phyloP scores from a whole-genome alignment of 2,888 invertebrate species.

The Meteorus cinctellus region DNA sequence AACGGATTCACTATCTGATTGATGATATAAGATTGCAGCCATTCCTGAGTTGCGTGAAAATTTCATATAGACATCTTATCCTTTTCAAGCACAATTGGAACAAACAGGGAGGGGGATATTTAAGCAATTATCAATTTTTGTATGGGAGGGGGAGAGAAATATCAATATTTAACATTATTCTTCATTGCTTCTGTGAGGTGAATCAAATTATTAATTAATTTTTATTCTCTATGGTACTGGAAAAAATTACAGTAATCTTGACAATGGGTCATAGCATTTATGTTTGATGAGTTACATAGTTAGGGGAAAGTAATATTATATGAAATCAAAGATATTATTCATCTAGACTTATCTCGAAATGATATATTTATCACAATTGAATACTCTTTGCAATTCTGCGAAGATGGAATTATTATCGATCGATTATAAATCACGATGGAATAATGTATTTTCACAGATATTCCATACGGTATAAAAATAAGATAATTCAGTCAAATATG shows the following conservation, averaged over 20 bases:
- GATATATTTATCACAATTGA: neutral
- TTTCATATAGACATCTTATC: too few relatives aligned
- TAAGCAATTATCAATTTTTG: too few relatives aligned
- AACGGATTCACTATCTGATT: too few relatives aligned
- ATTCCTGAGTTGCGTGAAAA: too few relatives aligned
- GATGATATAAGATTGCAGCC: too few relatives aligned
- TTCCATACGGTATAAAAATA: neutral
- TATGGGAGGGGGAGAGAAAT: too few relatives aligned
- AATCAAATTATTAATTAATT: too few relatives aligned
- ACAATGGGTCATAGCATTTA: neutral
- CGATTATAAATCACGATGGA: neutral
- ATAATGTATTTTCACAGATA: neutral
- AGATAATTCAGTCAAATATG: slow-evolving; percentile 13
- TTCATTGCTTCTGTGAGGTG: too few relatives aligned
- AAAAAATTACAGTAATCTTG: neutral
- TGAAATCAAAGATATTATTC: neutral
- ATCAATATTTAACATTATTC: too few relatives aligned
- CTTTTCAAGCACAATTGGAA: too few relatives aligned
- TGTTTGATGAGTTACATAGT: neutral
- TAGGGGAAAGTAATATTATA: neutral
- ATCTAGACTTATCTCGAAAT: neutral
- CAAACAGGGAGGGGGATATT: too few relatives aligned
- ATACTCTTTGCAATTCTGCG: neutral
- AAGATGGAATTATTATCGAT: neutral
- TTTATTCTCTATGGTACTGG: too few relatives aligned